Evolutionary conservation across 2,797 vertebrate genomes (phyloP).

Genomic region (Pseudomugil tenellus): DNA sequence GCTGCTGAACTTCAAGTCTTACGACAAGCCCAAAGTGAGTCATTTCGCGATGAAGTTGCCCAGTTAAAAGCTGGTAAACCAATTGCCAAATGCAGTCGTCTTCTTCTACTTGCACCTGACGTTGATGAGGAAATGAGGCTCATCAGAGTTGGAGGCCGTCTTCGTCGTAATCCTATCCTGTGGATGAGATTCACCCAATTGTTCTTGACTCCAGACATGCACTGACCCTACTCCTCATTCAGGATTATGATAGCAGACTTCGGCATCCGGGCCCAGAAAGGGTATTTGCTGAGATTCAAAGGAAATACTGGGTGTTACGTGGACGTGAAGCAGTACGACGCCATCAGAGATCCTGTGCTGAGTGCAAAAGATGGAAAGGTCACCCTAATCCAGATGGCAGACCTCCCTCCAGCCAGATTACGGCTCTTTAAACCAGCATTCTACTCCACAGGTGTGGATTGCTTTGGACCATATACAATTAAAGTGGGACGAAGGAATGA

Average conservation of each 20-base stretch:
- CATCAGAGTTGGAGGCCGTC: slow-evolving; percentile 5
- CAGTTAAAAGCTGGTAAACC: not conserved
- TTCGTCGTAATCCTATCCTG: not conserved
- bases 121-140: not conserved
- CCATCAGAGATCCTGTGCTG: too few relatives aligned
- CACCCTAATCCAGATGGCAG: too few relatives aligned
- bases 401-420: too few relatives aligned
- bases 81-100: not conserved
- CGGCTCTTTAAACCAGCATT: too few relatives aligned
- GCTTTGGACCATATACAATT: too few relatives aligned
- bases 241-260: not conserved
- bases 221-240: not conserved
- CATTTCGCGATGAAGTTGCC: too few relatives aligned
- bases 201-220: not conserved
- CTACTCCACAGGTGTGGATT: too few relatives aligned
- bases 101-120: slow-evolving; percentile 1
- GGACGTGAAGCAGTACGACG: not conserved
- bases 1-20: too few relatives aligned
- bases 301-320: not conserved
- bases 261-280: not conserved
- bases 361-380: too few relatives aligned
- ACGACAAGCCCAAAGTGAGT: too few relatives aligned
- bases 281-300: not conserved
- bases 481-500: too few relatives aligned
- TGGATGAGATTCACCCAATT: too few relatives aligned